Percentiles rank a stretch among this genome's conserved stretches.
These are phyloP conservation scores for Onychomys torridus DNA, from an alignment of 2,797 vertebrate species.

Conservation along the genomic window DNA sequence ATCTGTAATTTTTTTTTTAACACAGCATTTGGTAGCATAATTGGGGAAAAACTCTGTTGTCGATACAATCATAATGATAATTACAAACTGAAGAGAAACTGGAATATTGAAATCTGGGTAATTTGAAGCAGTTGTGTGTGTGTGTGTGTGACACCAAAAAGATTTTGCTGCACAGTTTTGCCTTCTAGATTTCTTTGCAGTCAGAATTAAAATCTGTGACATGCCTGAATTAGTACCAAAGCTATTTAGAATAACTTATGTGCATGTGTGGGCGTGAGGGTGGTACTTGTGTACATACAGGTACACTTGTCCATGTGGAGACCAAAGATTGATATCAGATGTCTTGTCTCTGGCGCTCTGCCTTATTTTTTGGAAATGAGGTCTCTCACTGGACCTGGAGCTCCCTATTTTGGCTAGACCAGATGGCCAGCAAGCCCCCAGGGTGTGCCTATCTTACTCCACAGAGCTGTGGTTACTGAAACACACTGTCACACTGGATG, in stretches of 20 bases:
- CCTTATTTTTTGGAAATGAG: background rate
- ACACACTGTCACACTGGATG: too few relatives aligned
- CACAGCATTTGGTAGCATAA: constrained; percentile 67
- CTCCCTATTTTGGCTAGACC: background rate
- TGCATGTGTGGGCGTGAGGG: background rate
- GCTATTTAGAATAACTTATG: background rate
- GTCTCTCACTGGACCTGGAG: background rate
- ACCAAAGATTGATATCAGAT: background rate
- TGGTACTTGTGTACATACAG: background rate
- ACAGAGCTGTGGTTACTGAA: background rate
- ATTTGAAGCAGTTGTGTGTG: constrained; percentile 51
- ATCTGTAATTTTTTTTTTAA: constrained; percentile 74
- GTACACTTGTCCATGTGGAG: background rate
- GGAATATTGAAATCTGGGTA: constrained; percentile 65
- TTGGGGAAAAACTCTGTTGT: constrained; percentile 77
- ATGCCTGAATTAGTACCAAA: background rate
- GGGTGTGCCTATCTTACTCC: background rate
- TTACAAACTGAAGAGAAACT: constrained; percentile 78
- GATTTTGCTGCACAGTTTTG: background rate
- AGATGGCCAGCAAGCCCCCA: too few relatives aligned
- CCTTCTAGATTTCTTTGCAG: constrained; percentile 46
- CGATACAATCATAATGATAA: constrained; percentile 75
- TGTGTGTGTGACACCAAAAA: constrained; percentile 63
- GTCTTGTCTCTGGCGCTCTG: background rate
- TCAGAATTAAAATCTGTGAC: constrained; percentile 59